Percentiles rank a stretch among this genome's conserved stretches.
Conservation (phyloP, 2,113 vertebrate genomes). For the Zootoca vivipara region DNA sequence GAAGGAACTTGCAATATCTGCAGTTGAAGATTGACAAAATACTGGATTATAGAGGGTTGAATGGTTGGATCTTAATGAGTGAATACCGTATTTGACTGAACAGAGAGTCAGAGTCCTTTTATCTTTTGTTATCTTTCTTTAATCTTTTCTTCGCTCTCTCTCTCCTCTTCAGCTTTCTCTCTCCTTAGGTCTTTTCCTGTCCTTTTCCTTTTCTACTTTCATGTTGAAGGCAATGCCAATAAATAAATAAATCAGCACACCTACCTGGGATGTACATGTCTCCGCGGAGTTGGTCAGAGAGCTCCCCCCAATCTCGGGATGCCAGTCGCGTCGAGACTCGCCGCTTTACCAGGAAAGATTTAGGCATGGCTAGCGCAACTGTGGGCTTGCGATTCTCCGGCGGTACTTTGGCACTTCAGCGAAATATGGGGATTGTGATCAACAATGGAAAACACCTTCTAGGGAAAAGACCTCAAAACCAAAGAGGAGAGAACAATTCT, state of each 20-base stretch:
- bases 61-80: too few relatives aligned
- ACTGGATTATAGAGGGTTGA: too few relatives aligned
- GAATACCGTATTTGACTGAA: too few relatives aligned
- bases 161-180: too few relatives aligned
- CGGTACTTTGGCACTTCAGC: not conserved
- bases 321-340: conserved; percentile 27
- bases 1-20: too few relatives aligned
- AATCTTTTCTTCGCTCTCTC: too few relatives aligned
- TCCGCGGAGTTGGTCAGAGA: conserved; percentile 68
- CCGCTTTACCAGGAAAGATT: conserved; percentile 70
- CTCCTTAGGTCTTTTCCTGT: too few relatives aligned
- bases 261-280: conserved; percentile 70
- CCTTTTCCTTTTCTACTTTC: too few relatives aligned
- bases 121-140: too few relatives aligned
- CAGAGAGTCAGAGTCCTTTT: too few relatives aligned
- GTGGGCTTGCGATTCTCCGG: not conserved
- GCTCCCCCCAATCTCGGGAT: conserved; percentile 56
- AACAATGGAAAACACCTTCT: not conserved
- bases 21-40: too few relatives aligned
- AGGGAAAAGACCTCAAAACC: not conserved
- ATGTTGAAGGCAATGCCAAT: too few relatives aligned
- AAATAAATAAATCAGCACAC: not conserved
- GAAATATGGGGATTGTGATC: not conserved
- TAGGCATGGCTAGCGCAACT: conserved; percentile 56
- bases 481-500: not conserved